Base-by-base conservation (phyloP, 2,797 vertebrate genomes). In the Pteropus rufus region DNA sequence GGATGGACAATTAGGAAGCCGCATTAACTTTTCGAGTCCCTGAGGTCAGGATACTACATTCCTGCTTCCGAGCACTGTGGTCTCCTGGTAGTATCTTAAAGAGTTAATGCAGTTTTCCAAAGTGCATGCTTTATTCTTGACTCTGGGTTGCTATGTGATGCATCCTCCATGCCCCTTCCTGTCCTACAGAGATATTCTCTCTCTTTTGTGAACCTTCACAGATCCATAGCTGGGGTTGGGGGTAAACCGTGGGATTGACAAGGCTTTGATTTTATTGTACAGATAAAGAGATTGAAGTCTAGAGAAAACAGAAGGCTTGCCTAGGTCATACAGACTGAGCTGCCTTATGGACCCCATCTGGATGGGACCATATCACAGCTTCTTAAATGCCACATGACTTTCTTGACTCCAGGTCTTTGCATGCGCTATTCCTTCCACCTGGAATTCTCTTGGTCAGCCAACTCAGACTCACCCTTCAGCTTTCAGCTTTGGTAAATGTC, bases 361-460 rank as follows among this genome's bases (percentile, higher is more conserved):
- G 12, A 16, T 3, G n/a, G 6, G 52, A 19, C 49, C n/a, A 16
- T n/a, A 34, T 23, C 26, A 36, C 29, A 64, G 31, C n/a, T 64
- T 46, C 6, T 77, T 58, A 19, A 69, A 16, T 4, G 29, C 58
- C 62, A 24, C 11, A 3, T 0, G 73, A 39, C 44, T 34, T 52
- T 39, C 49, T 21, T 23, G 54, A 10, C 72, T 24, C 69, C 0
- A 7, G 46, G 64, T 65, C 52, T 86, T 79, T 65, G 19, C 19
- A 3, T 0, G 0, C 54, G 11, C 60, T 64, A 0, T 31, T 73
- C 21, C 31, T 14, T 10, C 15, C 23, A 41, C 54, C 62, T 9
- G 0, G 87, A 62, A 81, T 26, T 54, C 46, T 80, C 70, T 34
- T 19, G 12, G 36, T 81, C 31, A n/a, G 19, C 15, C 34, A 49